Percentiles rank a stretch among this genome's conserved stretches.
These are phyloP conservation scores for Cricetomys ansorgei DNA, from an alignment of 2,113 vertebrate species.

Conservation along the genomic window DNA sequence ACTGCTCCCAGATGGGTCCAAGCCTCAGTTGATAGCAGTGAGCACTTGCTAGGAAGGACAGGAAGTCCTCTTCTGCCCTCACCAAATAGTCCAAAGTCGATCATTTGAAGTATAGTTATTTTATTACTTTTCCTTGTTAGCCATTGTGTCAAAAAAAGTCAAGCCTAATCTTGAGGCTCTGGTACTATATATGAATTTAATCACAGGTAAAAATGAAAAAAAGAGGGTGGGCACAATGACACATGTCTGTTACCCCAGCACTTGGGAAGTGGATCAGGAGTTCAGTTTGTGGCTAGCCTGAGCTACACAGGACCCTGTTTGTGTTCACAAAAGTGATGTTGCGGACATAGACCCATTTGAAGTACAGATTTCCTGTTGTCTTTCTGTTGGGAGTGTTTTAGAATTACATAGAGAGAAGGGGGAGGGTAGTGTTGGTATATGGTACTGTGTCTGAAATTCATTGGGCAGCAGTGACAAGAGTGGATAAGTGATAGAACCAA, in stretches of 20 bases:
- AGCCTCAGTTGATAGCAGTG: not conserved
- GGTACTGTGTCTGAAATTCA: not conserved
- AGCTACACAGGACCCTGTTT: not conserved
- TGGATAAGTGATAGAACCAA: not conserved
- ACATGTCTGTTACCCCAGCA: not conserved
- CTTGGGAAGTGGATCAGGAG: not conserved
- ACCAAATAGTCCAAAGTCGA: not conserved
- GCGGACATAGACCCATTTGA: not conserved
- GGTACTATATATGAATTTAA: not conserved
- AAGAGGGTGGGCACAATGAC: not conserved
- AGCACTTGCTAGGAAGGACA: not conserved
- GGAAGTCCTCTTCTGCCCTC: not conserved
- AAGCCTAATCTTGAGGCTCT: not conserved
- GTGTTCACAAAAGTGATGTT: not conserved
- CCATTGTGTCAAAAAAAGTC: not conserved
- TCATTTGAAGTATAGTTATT: not conserved
- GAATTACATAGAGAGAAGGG: not conserved
- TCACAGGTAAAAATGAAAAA: not conserved
- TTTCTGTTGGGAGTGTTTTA: conserved; percentile 4
- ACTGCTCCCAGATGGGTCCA: not conserved
- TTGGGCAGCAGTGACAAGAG: not conserved
- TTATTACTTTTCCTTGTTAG: not conserved
- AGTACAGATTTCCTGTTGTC: not conserved
- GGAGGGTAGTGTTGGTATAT: conserved; percentile 31
- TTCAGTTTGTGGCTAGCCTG: not conserved